Conservation (phyloP, 1,140 invertebrate genomes). For the Subanguina moxae region DNA sequence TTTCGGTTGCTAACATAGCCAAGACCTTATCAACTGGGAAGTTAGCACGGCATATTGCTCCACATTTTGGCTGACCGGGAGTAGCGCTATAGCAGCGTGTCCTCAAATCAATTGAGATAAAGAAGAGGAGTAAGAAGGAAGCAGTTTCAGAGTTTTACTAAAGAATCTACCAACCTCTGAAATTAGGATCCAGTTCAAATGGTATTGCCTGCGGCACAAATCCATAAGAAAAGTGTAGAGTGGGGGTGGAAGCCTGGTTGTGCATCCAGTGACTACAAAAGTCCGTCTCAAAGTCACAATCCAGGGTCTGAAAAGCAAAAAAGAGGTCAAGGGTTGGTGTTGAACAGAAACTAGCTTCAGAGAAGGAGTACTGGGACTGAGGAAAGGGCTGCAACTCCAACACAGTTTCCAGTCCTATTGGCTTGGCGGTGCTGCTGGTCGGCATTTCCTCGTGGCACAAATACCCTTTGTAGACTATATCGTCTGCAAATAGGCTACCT, state of each 20-base stretch:
- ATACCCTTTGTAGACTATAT: constrained; percentile 34
- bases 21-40: too few relatives aligned
- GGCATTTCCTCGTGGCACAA: constrained; percentile 30
- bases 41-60: too few relatives aligned
- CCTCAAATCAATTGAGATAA: too few relatives aligned
- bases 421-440: constrained; percentile 19
- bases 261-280: constrained; percentile 39
- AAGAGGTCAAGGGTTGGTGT: too few relatives aligned
- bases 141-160: too few relatives aligned
- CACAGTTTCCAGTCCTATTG: constrained; percentile 2
- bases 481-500: too few relatives aligned
- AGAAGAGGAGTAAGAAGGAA: too few relatives aligned
- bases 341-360: neutral
- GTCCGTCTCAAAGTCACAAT: constrained; percentile 42
- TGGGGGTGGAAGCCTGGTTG: constrained; percentile 4
- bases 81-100: too few relatives aligned
- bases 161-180: neutral
- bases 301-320: constrained; percentile 4
- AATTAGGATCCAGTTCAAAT: neutral
- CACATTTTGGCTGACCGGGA: too few relatives aligned
- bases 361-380: constrained; percentile 6
- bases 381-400: constrained; percentile 15
- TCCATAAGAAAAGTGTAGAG: constrained; percentile 20
- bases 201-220: constrained; percentile 17
- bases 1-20: too few relatives aligned